A percentile compares a stretch with the other conserved stretches of the same genome.
Evolutionary conservation across 2,888 invertebrate species (phyloP).

Genomic region (Kuschelorhynchus macadamiae): DNA sequence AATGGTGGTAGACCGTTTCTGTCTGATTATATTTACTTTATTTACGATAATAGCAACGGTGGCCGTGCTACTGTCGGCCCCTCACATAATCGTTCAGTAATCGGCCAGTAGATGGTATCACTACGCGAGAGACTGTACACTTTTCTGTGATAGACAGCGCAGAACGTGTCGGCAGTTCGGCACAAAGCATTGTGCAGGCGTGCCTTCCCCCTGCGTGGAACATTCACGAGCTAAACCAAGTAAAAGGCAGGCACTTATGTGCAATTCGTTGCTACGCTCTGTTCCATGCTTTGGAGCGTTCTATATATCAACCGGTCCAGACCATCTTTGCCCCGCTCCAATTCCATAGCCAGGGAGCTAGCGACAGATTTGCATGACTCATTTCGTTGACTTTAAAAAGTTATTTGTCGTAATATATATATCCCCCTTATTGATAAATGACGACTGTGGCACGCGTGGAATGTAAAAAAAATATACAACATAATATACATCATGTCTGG

Average conservation of each 20-base stretch:
- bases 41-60: conserved; percentile 95
- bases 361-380: too few relatives aligned
- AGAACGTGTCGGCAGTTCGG: conserved; percentile 67
- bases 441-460: too few relatives aligned
- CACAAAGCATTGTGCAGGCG: conserved; percentile 67
- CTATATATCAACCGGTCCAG: too few relatives aligned
- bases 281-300: conserved; percentile 52
- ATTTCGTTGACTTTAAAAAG: too few relatives aligned
- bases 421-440: too few relatives aligned
- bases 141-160: conserved; percentile 69
- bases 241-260: conserved; percentile 69
- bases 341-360: too few relatives aligned
- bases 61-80: conserved; percentile 91
- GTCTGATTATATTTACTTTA: conserved; percentile 94
- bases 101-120: conserved; percentile 24
- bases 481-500: too few relatives aligned
- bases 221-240: conserved; percentile 67
- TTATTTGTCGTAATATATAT: too few relatives aligned
- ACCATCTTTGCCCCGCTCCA: too few relatives aligned
- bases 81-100: conserved; percentile 95
- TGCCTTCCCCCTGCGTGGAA: conserved; percentile 68
- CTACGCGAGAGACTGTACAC: conserved; percentile 59
- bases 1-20: conserved; percentile 97
- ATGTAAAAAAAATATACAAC: too few relatives aligned
- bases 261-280: conserved; percentile 57